phyloP scores from a whole-genome alignment of 2,113 vertebrate species.

The Andinoacara biseriatus region DNA sequence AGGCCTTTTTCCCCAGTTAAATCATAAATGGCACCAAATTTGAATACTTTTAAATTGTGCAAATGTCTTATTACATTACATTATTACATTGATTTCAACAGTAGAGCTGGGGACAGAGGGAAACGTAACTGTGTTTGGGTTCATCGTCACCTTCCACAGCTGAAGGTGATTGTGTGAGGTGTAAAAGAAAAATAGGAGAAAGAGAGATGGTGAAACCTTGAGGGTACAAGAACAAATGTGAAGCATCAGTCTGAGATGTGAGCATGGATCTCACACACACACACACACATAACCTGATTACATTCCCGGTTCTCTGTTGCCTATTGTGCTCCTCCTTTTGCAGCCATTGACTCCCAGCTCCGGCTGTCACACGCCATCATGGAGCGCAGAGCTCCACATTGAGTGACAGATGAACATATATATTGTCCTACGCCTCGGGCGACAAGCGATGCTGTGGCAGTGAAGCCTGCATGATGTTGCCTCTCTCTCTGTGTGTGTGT shows the following conservation, averaged over 20 bases:
- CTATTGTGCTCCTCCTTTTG: background rate
- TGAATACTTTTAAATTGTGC: too few relatives aligned
- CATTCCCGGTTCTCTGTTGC: background rate
- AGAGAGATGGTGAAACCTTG: background rate
- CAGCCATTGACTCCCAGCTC: constrained; percentile 18
- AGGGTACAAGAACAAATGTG: background rate
- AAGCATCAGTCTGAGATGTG: background rate
- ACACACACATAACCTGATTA: background rate
- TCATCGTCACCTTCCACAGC: background rate
- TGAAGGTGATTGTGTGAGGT: background rate
- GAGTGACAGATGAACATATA: constrained; percentile 32
- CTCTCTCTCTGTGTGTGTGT: background rate
- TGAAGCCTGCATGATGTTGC: background rate
- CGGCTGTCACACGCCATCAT: constrained; percentile 46
- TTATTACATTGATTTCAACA: too few relatives aligned
- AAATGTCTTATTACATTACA: too few relatives aligned
- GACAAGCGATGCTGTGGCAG: background rate
- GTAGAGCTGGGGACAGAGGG: too few relatives aligned
- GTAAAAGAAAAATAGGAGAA: background rate
- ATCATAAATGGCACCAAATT: too few relatives aligned
- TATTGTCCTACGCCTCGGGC: constrained; percentile 35
- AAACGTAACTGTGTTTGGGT: background rate
- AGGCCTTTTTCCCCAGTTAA: too few relatives aligned
- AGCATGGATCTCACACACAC: background rate
- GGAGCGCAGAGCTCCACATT: background rate